These are phyloP conservation scores for Sinosuthora webbiana DNA, from an alignment of 2,113 vertebrate species.

Conservation along the genomic window DNA sequence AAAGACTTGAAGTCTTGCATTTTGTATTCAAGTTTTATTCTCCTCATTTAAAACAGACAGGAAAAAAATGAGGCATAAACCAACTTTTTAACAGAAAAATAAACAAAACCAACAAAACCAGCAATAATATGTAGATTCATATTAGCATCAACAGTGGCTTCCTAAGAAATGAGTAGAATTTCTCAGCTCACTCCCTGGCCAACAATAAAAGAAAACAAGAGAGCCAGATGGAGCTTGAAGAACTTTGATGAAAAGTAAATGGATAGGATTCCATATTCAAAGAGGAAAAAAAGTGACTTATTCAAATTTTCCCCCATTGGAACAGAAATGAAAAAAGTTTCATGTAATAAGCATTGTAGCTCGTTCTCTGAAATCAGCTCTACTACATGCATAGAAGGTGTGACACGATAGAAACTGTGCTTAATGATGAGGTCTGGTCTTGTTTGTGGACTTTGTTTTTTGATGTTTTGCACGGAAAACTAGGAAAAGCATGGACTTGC, in stretches of 20 bases:
- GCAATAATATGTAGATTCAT: not conserved
- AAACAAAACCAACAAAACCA: not conserved
- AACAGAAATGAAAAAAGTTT: not conserved
- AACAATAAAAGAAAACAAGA: not conserved
- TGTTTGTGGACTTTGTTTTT: not conserved
- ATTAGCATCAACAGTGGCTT: not conserved
- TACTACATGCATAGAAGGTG: not conserved
- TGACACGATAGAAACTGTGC: not conserved
- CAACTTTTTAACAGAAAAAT: not conserved
- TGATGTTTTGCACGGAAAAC: not conserved
- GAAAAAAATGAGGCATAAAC: not conserved
- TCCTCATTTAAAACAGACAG: not conserved
- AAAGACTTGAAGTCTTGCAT: not conserved
- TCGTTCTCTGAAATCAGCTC: not conserved
- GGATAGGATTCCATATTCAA: not conserved
- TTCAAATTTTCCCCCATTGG: not conserved
- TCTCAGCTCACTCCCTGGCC: rapidly evolving
- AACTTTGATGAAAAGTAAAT: not conserved
- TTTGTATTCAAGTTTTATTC: not conserved
- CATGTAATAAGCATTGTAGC: not conserved
- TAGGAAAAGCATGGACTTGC: not conserved
- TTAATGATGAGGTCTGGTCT: not conserved
- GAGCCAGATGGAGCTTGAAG: not conserved
- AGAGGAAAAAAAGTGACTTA: not conserved
- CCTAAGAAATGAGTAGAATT: not conserved